Evolutionary conservation across 2,113 vertebrate species (phyloP).

Genomic region (Esox niger): DNA sequence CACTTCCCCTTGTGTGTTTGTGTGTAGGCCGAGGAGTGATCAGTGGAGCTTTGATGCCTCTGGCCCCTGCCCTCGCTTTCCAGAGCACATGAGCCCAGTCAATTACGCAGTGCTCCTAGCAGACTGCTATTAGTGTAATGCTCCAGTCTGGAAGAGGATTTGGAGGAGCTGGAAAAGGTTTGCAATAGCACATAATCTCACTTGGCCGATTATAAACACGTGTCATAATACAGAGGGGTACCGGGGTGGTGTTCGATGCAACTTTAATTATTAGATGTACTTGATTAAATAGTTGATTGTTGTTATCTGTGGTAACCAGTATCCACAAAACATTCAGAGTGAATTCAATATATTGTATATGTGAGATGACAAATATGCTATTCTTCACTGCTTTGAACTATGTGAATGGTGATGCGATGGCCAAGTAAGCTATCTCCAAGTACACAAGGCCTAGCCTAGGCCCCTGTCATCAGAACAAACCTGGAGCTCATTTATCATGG

Average conservation of each 20-base stretch:
- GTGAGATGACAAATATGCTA: background rate
- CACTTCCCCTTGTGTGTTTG: conserved; percentile 64
- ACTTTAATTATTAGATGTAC: background rate
- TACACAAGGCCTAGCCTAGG: background rate
- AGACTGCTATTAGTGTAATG: conserved; percentile 59
- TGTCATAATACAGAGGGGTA: conserved; percentile 3
- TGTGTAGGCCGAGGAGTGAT: conserved; percentile 67
- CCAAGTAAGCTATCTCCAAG: no score
- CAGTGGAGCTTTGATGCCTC: conserved; percentile 66
- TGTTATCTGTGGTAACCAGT: background rate
- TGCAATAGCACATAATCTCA: conserved; percentile 14
- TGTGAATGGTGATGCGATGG: no score
- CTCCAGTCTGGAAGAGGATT: conserved; percentile 43
- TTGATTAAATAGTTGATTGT: no score
- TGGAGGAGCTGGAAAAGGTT: conserved; percentile 2
- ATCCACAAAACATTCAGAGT: background rate
- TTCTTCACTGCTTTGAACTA: no score
- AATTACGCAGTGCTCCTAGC: conserved; percentile 62
- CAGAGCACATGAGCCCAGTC: conserved; percentile 59
- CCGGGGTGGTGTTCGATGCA: background rate
- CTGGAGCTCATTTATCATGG: conserved; percentile 9
- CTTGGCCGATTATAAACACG: conserved; percentile 15
- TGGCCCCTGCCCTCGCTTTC: conserved; percentile 66
- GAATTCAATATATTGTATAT: background rate
- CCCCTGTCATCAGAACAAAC: background rate